Evolutionary conservation across 2,888 invertebrate species (phyloP).

Genomic region (Hipparchia semele): DNA sequence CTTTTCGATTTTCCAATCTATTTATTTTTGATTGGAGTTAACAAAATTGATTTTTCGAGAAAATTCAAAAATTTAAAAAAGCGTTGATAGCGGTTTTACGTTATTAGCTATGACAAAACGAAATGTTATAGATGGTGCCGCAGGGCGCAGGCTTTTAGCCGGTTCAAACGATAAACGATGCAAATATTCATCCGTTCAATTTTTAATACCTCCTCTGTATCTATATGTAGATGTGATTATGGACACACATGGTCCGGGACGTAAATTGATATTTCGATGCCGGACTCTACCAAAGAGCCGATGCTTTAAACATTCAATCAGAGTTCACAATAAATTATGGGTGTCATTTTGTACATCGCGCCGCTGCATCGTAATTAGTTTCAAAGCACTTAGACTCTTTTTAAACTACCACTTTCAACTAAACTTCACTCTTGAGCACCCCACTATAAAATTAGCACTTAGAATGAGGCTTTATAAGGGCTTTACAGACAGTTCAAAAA

Average conservation of each 20-base stretch:
- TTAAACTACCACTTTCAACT: not conserved
- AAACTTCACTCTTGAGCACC: not conserved
- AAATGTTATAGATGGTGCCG: slow-evolving; percentile 20
- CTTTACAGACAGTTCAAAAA: too few species aligned
- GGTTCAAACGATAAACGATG: slow-evolving; percentile 27
- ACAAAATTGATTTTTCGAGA: not conserved
- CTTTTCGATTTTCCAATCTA: not conserved
- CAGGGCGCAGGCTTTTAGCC: slow-evolving; percentile 25
- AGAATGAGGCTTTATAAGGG: too few species aligned
- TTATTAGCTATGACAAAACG: slow-evolving; percentile 22
- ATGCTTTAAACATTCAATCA: slow-evolving; percentile 16
- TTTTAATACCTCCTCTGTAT: slow-evolving; percentile 25
- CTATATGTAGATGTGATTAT: slow-evolving; percentile 26
- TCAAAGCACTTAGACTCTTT: not conserved
- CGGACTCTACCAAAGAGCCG: slow-evolving; percentile 9
- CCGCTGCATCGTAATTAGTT: not conserved
- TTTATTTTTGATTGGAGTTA: not conserved
- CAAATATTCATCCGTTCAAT: slow-evolving; percentile 24
- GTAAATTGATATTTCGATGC: slow-evolving; percentile 22
- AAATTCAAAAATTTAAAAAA: slow-evolving; percentile 12
- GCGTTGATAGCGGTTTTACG: slow-evolving; percentile 23
- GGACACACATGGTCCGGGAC: slow-evolving; percentile 19
- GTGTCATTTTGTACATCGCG: not conserved
- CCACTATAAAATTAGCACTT: too few species aligned
- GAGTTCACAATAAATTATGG: slow-evolving; percentile 11